Base-by-base conservation (phyloP, 2,113 vertebrate species). In the Aviceda subcristata region DNA sequence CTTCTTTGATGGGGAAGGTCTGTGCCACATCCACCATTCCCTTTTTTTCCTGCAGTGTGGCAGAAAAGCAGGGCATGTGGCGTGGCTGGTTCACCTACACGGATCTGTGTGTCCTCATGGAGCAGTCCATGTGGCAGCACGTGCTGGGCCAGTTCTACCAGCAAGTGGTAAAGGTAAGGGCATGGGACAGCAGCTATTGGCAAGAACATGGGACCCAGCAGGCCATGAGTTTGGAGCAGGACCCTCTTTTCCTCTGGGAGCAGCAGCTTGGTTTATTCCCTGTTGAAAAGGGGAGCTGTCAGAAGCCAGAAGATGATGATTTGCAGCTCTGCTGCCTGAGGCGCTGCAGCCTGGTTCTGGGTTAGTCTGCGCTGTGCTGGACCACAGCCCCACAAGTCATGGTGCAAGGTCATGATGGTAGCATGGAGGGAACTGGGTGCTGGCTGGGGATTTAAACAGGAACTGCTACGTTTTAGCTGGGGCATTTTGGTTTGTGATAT, bases 51-150 rank as follows among this genome's bases (percentile, higher is more conserved):
- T 38, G 18, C 97, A 99, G 99, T 24, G 98, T 99, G 90, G 99
- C 99, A 6, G 98, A 99, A 97, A 98, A 98, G 77, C 99, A 99
- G 98, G 99, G 99, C 10, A 95, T 98, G 92, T 99, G 98, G 95
- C 98, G 99, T 3, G 99, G 99, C 96, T 99, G 99, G 99, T 99
- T 99, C 84, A 99, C 99, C 41, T 99, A 99, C 98, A 99, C 99
- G 1, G 99, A 99, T 96, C 96, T 99, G 38, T 99, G 99, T 69
- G 99, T 99, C 69, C 98, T 99, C 66, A 97, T 99, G 97, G 99
- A 99, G 95, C 99, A 99, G 90, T 97, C 98, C 1, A 43, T 95
- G 11, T 99, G 99, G 99, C 99, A 98, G 86, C 98, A 99, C 16
- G 98, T 98, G 26, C 97, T 99, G 88, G 94, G 98, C 16, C 98